Base-by-base conservation (phyloP, 2,797 vertebrate species). In the Enteromius mattozi region DNA sequence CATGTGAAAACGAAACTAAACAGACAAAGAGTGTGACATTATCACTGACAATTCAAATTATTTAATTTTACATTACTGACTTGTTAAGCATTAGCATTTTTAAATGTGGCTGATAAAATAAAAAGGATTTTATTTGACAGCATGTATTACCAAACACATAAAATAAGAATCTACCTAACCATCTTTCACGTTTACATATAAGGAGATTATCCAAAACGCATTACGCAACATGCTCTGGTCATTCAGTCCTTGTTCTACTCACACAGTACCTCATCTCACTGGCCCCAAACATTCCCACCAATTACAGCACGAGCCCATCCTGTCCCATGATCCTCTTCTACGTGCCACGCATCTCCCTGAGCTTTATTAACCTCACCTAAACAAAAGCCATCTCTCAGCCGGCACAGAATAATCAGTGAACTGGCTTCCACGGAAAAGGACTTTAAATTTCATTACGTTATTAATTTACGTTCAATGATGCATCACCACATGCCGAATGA, bases 191-290 rank as follows among this genome's bases (percentile, higher is more conserved):
- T 76, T 37, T 54, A 40, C 75, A 24, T 72, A 33, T 78, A 87
- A 80, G 81, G 49, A 84, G 82, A 74, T 84, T 61, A 86, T 59
- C 68, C 37, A 30, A 63, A 42, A 30, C 21, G 19, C 35, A 81
- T 68, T 81, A 71, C 13, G 10, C 54, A 65, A 70, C 35, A 66
- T 54, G 19, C 68, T 72, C 19, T 69, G 45, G 14, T 16, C 27
- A 47, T 84, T 81, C 54, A 40, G 72, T 21, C 16, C 19, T 40
- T 78, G 49, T 79, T 80, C 37, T 33, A 27, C 47, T 71, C 51
- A 24, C 47, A 59, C 47, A 0, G n/a, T 54, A 70, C 74, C 47
- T 70, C 81, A 83, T 83, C 61, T 30, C 71, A 68, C 63, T 24
- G 21, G 16, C 33, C 33, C 8, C 78, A 42, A 51, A 42, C 37